Evolutionary conservation across 2,113 vertebrate species (phyloP).

Genomic region (Vireo altiloquus): DNA sequence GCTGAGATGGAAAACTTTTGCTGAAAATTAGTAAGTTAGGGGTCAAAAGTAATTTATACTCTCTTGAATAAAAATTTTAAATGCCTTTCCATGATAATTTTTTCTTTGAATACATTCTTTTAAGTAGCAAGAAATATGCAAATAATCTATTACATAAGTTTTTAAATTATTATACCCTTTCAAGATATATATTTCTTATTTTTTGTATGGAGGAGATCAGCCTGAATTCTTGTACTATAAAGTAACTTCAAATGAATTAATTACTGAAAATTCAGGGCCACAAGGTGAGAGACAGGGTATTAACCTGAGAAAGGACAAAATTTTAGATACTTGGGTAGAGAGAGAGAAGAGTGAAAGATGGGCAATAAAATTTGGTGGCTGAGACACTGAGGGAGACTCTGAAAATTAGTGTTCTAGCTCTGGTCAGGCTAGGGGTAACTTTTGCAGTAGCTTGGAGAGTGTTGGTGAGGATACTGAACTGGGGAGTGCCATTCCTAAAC

Average conservation of each 20-base stretch:
- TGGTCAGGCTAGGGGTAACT: background rate
- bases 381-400: background rate
- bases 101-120: background rate
- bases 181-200: background rate
- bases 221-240: background rate
- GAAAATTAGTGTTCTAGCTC: background rate
- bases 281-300: background rate
- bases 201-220: background rate
- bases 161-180: background rate
- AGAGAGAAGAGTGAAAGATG: background rate
- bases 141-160: background rate
- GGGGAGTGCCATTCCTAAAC: background rate
- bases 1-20: background rate
- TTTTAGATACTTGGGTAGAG: background rate
- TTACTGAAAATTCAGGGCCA: background rate
- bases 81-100: background rate
- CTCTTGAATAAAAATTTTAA: background rate
- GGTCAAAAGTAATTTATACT: background rate
- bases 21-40: background rate
- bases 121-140: background rate
- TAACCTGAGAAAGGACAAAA: background rate
- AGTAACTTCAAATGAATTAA: background rate
- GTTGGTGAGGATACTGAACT: background rate
- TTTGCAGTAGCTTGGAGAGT: background rate
- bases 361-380: background rate